Evolutionary conservation across 2,888 invertebrate species (phyloP).

Genomic region (Cerceris ruficornis): DNA sequence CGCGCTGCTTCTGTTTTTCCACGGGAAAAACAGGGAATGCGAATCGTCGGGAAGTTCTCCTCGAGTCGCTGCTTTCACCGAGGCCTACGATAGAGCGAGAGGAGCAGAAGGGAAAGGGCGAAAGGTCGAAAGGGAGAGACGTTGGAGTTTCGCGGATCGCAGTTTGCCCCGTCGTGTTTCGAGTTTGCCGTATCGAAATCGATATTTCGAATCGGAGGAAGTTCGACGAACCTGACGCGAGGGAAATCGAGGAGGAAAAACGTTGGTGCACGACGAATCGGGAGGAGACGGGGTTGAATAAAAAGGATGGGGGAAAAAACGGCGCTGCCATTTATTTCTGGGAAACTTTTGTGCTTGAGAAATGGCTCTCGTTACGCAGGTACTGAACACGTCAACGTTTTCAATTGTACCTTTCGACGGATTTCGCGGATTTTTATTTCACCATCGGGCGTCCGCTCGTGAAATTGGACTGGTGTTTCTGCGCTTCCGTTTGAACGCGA

Average conservation of each 20-base stretch:
- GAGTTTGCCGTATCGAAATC: slow-evolving; percentile 12
- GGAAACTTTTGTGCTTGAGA: slow-evolving; percentile 65
- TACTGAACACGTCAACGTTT: slow-evolving; percentile 61
- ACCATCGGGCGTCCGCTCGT: slow-evolving; percentile 23
- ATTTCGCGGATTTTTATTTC: slow-evolving; percentile 32
- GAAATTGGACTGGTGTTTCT: slow-evolving; percentile 32
- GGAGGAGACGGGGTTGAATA: not conserved
- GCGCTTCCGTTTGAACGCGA: slow-evolving; percentile 15
- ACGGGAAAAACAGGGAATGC: not conserved
- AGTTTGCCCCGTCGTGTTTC: not conserved
- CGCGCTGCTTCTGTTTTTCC: not conserved
- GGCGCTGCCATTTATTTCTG: slow-evolving; percentile 64
- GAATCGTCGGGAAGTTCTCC: not conserved
- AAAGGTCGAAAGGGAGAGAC: not conserved
- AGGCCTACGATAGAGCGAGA: not conserved
- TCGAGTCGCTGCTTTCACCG: not conserved
- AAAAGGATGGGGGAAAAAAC: slow-evolving; percentile 19
- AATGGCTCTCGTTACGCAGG: slow-evolving; percentile 70
- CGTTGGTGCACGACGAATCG: not conserved
- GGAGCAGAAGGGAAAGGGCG: too few species aligned
- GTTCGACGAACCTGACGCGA: slow-evolving; percentile 6
- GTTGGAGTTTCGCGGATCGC: not conserved
- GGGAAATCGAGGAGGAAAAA: slow-evolving; percentile 8
- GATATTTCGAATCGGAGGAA: slow-evolving; percentile 18
- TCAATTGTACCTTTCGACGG: slow-evolving; percentile 51